A percentile compares a stretch with the other conserved stretches of the same genome.
phyloP scores from a whole-genome alignment of 2,888 invertebrate genomes.

The Philaethria dido region DNA sequence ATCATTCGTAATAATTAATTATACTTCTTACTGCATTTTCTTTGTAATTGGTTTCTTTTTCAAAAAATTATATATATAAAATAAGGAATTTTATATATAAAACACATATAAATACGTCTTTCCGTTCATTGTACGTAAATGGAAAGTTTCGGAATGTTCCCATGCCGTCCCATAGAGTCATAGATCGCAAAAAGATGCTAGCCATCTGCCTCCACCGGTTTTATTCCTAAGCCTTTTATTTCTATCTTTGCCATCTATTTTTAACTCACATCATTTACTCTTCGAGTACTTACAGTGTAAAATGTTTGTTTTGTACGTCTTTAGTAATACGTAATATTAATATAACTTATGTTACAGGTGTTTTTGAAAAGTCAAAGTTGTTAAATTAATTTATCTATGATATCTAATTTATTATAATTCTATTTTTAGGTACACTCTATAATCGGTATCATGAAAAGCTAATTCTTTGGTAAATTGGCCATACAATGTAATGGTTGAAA shows the following conservation, averaged over 20 bases:
- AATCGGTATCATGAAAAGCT: too few relatives aligned
- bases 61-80: background rate
- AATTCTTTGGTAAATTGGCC: too few relatives aligned
- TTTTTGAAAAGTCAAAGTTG: background rate
- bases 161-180: conserved; percentile 52
- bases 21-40: too few relatives aligned
- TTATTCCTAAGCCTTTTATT: conserved; percentile 61
- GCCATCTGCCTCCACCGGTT: conserved; percentile 77
- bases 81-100: background rate
- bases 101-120: background rate
- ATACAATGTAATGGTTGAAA: too few relatives aligned
- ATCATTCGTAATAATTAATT: too few relatives aligned
- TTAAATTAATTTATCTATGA: background rate
- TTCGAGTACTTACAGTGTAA: conserved; percentile 23
- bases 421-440: background rate
- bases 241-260: conserved; percentile 71
- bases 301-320: conserved; percentile 12
- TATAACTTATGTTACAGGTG: background rate
- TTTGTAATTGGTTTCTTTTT: too few relatives aligned
- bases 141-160: conserved; percentile 68
- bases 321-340: conserved; percentile 2
- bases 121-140: conserved; percentile 34
- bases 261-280: conserved; percentile 48
- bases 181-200: conserved; percentile 59
- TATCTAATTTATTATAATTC: background rate